A percentile compares a stretch with the other conserved stretches of the same genome.
Conservation (phyloP, 2,888 invertebrate genomes). For the Clepsis dumicolana region DNA sequence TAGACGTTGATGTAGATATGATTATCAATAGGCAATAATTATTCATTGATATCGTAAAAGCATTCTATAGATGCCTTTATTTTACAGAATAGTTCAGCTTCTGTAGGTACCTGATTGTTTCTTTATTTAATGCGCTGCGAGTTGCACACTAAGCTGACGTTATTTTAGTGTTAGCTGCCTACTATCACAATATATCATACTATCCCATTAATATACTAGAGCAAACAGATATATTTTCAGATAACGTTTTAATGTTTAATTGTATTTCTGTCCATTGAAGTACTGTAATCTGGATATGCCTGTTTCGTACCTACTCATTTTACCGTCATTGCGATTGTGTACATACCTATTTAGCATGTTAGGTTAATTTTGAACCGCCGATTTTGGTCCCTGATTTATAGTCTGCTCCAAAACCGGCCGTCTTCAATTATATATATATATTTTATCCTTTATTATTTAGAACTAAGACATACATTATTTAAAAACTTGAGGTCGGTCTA, state of each 20-base stretch:
- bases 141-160: conserved; percentile 6
- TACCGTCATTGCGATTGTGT: conserved; percentile 38
- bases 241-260: neutral
- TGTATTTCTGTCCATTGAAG: neutral
- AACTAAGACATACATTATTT: neutral
- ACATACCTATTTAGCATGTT: conserved; percentile 32
- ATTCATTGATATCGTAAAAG: conserved; percentile 22
- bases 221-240: conserved; percentile 9
- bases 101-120: conserved; percentile 78
- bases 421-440: neutral
- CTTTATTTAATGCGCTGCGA: conserved; percentile 50
- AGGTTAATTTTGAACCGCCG: conserved; percentile 6
- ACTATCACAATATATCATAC: conserved; percentile 26
- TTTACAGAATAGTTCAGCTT: conserved; percentile 53
- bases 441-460: neutral
- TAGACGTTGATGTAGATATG: conserved; percentile 28
- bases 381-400: neutral
- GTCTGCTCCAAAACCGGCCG: conserved; percentile 1
- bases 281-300: conserved; percentile 4
- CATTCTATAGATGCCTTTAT: conserved; percentile 32
- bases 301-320: conserved; percentile 21
- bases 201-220: conserved; percentile 12
- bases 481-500: neutral
- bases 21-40: conserved; percentile 35
- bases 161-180: conserved; percentile 26